These are phyloP conservation scores for Zosterops borbonicus DNA, from an alignment of 2,113 vertebrate species.

Conservation along the genomic window DNA sequence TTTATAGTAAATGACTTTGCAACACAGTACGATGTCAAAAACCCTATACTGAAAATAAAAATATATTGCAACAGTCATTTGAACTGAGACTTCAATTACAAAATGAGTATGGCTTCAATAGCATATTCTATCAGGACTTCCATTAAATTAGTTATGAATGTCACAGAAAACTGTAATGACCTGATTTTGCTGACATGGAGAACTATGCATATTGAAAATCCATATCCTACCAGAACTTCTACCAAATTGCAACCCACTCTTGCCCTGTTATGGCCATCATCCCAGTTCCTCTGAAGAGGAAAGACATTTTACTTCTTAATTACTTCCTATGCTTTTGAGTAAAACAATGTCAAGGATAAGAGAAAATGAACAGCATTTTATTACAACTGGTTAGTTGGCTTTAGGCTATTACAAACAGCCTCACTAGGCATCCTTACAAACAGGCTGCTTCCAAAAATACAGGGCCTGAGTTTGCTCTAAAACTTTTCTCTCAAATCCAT, in stretches of 20 bases:
- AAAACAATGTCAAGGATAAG: background rate
- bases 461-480: background rate
- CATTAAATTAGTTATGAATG: constrained; percentile 39
- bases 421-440: background rate
- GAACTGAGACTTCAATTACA: constrained; percentile 16
- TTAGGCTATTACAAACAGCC: background rate
- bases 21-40: background rate
- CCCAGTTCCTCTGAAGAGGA: background rate
- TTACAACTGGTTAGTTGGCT: background rate
- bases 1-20: background rate
- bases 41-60: constrained; percentile 33
- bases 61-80: background rate
- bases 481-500: background rate
- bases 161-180: constrained; percentile 29
- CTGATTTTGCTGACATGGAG: constrained; percentile 21
- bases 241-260: background rate
- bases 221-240: constrained; percentile 1
- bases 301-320: constrained; percentile 34
- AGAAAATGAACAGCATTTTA: background rate
- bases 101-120: background rate
- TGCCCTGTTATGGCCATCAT: background rate
- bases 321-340: background rate
- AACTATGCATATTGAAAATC: constrained; percentile 41
- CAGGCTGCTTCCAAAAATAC: background rate
- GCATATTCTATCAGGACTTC: background rate